Percentiles rank a stretch among this genome's conserved stretches.
phyloP scores from a whole-genome alignment of 92 coral and sea anemone species.

The Umimayanthus chanpuru region DNA sequence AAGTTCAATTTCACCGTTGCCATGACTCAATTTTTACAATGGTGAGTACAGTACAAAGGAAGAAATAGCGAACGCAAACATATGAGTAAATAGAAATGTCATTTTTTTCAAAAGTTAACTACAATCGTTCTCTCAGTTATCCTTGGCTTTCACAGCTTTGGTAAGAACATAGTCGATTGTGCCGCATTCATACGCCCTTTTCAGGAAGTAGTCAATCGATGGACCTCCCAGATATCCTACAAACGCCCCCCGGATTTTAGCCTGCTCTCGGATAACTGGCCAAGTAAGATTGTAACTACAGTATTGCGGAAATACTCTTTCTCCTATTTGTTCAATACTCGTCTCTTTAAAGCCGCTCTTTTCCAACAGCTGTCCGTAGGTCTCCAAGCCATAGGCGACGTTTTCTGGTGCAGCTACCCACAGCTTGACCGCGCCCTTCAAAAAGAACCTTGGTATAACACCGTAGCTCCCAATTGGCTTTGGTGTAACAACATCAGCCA shows the following conservation, averaged over 20 bases:
- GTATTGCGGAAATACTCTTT: slow-evolving; percentile 56
- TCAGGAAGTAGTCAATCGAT: slow-evolving; percentile 32
- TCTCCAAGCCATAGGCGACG: slow-evolving; percentile 36
- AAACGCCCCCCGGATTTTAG: slow-evolving; percentile 57
- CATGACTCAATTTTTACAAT: no score
- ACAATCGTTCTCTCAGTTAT: not conserved
- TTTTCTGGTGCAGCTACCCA: slow-evolving; percentile 36
- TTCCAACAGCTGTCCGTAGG: not conserved
- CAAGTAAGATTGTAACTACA: slow-evolving; percentile 32
- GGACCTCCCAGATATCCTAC: slow-evolving; percentile 56
- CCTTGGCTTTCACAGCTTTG: slow-evolving; percentile 13
- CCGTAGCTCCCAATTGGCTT: slow-evolving; percentile 25
- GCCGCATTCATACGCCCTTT: not conserved
- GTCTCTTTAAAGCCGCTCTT: slow-evolving; percentile 15
- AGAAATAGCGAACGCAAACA: no score
- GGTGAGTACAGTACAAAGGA: no score
- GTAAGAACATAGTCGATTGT: not conserved
- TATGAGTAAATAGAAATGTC: no score
- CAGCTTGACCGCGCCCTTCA: not conserved
- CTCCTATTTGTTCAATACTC: slow-evolving; percentile 47
- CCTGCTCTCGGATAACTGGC: slow-evolving; percentile 51
- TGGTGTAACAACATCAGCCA: slow-evolving; percentile 40
- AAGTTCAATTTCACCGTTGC: no score
- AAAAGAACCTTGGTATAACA: not conserved
- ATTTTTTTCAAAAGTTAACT: not conserved